These are phyloP conservation scores for Morpho deidamia DNA, from an alignment of 2,888 invertebrate genomes.

Conservation along the genomic window DNA sequence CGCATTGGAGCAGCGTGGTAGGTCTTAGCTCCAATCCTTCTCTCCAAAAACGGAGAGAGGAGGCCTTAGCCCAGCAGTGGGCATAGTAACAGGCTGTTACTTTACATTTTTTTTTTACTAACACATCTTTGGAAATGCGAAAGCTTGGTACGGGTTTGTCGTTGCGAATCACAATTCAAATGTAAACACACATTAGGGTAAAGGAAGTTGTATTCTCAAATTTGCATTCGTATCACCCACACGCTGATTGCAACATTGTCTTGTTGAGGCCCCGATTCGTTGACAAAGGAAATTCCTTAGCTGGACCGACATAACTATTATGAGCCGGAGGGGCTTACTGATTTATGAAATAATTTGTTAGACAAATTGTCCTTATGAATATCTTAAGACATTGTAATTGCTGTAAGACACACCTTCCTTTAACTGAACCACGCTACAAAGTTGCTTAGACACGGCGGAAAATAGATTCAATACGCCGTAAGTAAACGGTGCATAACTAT, in stretches of 20 bases:
- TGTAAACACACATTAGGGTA: background rate
- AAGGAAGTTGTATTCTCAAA: background rate
- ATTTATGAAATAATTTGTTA: slow-evolving; percentile 22
- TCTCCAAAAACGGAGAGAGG: too few relatives aligned
- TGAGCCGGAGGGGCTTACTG: slow-evolving; percentile 15
- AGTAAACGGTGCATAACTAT: slow-evolving; percentile 15
- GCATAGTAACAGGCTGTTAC: too few relatives aligned
- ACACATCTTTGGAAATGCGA: too few relatives aligned
- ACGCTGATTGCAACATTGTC: slow-evolving; percentile 19
- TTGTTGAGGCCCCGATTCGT: slow-evolving; percentile 5
- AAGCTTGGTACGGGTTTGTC: too few relatives aligned
- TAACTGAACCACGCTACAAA: slow-evolving; percentile 6
- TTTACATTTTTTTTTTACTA: too few relatives aligned
- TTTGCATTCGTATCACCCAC: slow-evolving; percentile 15
- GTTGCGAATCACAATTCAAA: too few relatives aligned
- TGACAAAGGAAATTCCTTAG: slow-evolving; percentile 13
- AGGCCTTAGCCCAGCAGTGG: too few relatives aligned
- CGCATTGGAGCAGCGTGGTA: too few relatives aligned
- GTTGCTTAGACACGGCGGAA: slow-evolving; percentile 6
- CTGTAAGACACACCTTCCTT: slow-evolving; percentile 6
- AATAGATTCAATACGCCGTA: slow-evolving; percentile 9
- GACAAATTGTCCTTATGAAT: slow-evolving; percentile 19
- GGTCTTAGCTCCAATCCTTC: too few relatives aligned
- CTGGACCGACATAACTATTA: slow-evolving; percentile 13
- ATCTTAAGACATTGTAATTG: slow-evolving; percentile 20